Evolutionary conservation across 1,140 invertebrate genomes (phyloP).

Genomic region (Pogonus chalceus): DNA sequence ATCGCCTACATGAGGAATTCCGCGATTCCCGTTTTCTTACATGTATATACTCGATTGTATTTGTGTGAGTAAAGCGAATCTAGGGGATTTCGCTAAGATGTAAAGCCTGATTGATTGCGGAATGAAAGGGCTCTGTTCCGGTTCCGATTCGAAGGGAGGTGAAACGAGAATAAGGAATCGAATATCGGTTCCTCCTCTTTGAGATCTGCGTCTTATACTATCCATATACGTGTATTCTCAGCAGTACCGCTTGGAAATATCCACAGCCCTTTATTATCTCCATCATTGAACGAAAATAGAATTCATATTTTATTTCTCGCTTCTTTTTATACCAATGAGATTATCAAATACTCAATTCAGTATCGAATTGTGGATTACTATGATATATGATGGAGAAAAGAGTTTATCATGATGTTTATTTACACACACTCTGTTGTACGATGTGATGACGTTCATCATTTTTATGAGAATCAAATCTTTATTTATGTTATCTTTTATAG

Average conservation of each 20-base stretch:
- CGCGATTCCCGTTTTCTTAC: not conserved
- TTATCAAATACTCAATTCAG: not conserved
- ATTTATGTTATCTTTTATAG: no score
- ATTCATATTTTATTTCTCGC: not conserved
- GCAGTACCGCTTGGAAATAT: not conserved
- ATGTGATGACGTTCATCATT: no score
- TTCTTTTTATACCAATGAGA: not conserved
- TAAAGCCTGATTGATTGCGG: slow-evolving; percentile 7
- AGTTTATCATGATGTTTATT: slow-evolving; percentile 2
- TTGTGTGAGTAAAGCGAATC: not conserved
- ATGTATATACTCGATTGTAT: not conserved
- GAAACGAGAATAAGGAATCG: no score
- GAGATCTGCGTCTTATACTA: not conserved
- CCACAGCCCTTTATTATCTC: not conserved
- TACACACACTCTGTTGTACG: not conserved
- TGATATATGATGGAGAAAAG: not conserved
- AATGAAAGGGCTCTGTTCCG: not conserved
- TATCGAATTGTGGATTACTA: not conserved
- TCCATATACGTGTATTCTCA: no score
- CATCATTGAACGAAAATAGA: slow-evolving; percentile 4
- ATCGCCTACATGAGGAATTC: not conserved
- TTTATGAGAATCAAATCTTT: no score
- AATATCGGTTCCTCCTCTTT: slow-evolving; percentile 1
- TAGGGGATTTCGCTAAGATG: slow-evolving; percentile 1
- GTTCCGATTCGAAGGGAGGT: not conserved